Conservation (phyloP, 2,888 invertebrate species). For the Amaurobius ferox region DNA sequence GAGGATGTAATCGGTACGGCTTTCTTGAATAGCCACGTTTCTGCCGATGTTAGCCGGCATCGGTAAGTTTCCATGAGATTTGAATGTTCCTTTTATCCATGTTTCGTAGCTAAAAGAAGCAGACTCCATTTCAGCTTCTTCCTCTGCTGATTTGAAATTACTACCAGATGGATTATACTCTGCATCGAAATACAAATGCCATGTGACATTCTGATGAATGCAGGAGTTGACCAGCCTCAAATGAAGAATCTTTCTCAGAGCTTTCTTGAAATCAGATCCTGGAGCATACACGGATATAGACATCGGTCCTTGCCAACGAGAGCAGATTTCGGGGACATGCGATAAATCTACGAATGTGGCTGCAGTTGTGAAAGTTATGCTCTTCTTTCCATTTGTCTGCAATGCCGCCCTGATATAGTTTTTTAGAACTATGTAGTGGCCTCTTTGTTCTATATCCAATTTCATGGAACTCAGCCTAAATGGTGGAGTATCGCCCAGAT, state of each 20-base stretch:
- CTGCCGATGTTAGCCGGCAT: constrained; percentile 74
- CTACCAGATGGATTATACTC: constrained; percentile 49
- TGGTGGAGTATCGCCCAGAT: constrained; percentile 22
- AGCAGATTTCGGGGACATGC: constrained; percentile 83
- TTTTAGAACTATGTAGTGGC: constrained; percentile 61
- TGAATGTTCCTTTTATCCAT: constrained; percentile 46
- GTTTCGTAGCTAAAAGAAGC: constrained; percentile 19
- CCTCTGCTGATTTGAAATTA: constrained; percentile 64
- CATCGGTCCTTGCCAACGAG: constrained; percentile 85
- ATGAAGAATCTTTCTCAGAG: constrained; percentile 82
- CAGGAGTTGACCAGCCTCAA: constrained; percentile 82
- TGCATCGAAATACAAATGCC: constrained; percentile 91
- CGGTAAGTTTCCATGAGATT: constrained; percentile 78
- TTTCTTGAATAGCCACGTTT: constrained; percentile 73
- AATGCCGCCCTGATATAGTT: constrained; percentile 65
- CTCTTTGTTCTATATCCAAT: constrained; percentile 70
- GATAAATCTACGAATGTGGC: constrained; percentile 85
- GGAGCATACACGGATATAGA: constrained; percentile 85
- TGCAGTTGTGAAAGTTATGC: constrained; percentile 84
- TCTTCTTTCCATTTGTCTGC: background rate
- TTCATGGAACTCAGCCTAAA: background rate
- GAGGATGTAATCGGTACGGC: constrained; percentile 71
- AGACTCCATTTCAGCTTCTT: constrained; percentile 41
- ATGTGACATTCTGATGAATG: constrained; percentile 88
- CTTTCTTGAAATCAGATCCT: constrained; percentile 82